Conservation (phyloP, 2,888 invertebrate genomes). For the Mythimna pallens region DNA sequence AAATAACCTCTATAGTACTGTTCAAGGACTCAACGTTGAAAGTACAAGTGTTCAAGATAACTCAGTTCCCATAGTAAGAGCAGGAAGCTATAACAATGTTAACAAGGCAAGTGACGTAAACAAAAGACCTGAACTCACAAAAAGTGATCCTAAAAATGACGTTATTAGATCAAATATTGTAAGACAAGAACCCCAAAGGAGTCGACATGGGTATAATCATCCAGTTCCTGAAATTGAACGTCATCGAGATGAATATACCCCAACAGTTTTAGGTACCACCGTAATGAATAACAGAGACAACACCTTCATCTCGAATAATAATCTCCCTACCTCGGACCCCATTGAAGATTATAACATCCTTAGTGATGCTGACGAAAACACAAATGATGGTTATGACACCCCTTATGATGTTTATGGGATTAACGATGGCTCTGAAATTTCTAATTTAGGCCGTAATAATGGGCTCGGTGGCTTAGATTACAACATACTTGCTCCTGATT, state of each 20-base stretch:
- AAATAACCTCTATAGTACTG: background rate
- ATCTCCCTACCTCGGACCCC: background rate
- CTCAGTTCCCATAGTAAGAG: background rate
- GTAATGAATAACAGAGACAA: background rate
- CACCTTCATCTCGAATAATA: background rate
- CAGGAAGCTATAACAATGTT: background rate
- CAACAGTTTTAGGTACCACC: background rate
- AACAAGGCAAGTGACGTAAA: background rate
- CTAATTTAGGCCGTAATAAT: background rate
- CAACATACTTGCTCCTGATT: slow-evolving; percentile 20
- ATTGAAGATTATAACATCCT: slow-evolving; percentile 8
- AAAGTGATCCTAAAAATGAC: background rate
- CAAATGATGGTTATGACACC: background rate
- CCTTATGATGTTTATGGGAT: slow-evolving; percentile 6
- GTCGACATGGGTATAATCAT: background rate
- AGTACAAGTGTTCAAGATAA: slow-evolving; percentile 8
- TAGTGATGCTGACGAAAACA: background rate
- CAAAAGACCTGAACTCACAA: background rate
- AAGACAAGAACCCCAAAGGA: background rate
- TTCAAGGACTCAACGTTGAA: background rate
- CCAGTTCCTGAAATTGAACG: slow-evolving; percentile 15
- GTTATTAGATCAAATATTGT: background rate
- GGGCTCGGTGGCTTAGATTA: slow-evolving; percentile 10
- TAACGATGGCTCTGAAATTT: background rate
- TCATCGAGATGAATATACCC: slow-evolving; percentile 1